phyloP scores from a whole-genome alignment of 2,888 invertebrate genomes.

The Drosophila pseudotalamancana region DNA sequence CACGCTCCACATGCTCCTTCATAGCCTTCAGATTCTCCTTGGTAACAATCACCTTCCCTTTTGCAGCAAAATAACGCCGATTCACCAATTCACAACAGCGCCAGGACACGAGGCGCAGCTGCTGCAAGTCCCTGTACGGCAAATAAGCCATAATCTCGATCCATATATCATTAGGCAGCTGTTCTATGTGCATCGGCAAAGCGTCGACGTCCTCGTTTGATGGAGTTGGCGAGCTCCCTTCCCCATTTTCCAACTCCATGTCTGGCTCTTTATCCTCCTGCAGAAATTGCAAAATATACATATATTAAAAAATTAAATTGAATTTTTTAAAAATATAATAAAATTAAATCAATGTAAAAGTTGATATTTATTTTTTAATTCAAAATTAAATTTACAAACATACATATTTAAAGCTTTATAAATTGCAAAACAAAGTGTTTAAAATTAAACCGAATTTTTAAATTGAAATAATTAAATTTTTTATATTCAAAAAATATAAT shows the following conservation, averaged over 20 bases:
- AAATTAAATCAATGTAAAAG: too few relatives aligned
- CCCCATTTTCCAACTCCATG: conserved; percentile 14
- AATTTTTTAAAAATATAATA: too few relatives aligned
- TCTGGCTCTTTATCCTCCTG: conserved; percentile 25
- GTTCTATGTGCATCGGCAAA: conserved; percentile 40
- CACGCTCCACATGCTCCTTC: conserved; percentile 40
- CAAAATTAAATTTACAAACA: too few relatives aligned
- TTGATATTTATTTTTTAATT: too few relatives aligned
- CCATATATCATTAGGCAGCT: conserved; percentile 77
- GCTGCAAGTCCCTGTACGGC: conserved; percentile 71
- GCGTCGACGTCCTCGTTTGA: background rate
- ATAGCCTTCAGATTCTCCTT: conserved; percentile 55
- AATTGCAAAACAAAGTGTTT: too few relatives aligned
- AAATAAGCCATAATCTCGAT: conserved; percentile 74
- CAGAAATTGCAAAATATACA: background rate
- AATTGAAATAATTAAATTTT: too few relatives aligned
- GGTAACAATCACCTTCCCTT: conserved; percentile 59
- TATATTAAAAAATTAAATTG: background rate
- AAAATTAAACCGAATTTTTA: too few relatives aligned
- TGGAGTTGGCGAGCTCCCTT: background rate
- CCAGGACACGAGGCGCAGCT: conserved; percentile 70
- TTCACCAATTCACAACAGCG: conserved; percentile 67
- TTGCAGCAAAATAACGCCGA: conserved; percentile 56
- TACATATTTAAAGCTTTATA: too few relatives aligned
- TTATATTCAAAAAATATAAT: too few relatives aligned